These are phyloP conservation scores for Crotalus horridus DNA, from an alignment of 2,113 vertebrate genomes.

Conservation along the genomic window DNA sequence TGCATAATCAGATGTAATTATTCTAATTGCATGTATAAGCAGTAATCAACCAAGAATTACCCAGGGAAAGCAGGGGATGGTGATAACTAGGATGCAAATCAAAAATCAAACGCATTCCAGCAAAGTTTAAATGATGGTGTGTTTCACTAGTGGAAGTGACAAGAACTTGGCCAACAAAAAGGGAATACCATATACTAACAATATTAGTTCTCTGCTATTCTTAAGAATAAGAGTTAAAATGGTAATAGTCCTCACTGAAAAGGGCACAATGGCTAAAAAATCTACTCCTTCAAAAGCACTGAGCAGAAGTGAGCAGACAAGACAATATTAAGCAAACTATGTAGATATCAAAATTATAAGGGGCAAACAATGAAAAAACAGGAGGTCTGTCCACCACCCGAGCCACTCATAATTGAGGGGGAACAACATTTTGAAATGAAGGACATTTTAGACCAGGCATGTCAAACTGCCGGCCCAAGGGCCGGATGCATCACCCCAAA, in stretches of 20 bases:
- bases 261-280: neutral
- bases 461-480: too few species aligned
- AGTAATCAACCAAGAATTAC: constrained; percentile 63
- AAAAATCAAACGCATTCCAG: constrained; percentile 32
- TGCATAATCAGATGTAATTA: constrained; percentile 66
- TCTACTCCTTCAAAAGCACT: neutral
- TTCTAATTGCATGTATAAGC: constrained; percentile 62
- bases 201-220: neutral
- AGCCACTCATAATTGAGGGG: too few species aligned
- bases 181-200: neutral
- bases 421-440: neutral
- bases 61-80: constrained; percentile 27
- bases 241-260: neutral
- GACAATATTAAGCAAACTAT: neutral
- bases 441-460: too few species aligned
- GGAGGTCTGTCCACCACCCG: neutral
- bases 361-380: neutral
- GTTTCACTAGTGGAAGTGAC: neutral
- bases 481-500: too few species aligned
- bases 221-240: neutral
- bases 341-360: neutral
- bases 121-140: constrained; percentile 15
- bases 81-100: constrained; percentile 53
- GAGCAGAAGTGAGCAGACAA: neutral
- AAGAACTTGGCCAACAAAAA: neutral